Evolutionary conservation across 2,797 vertebrate species (phyloP).

Genomic region (Scyliorhinus canicula): DNA sequence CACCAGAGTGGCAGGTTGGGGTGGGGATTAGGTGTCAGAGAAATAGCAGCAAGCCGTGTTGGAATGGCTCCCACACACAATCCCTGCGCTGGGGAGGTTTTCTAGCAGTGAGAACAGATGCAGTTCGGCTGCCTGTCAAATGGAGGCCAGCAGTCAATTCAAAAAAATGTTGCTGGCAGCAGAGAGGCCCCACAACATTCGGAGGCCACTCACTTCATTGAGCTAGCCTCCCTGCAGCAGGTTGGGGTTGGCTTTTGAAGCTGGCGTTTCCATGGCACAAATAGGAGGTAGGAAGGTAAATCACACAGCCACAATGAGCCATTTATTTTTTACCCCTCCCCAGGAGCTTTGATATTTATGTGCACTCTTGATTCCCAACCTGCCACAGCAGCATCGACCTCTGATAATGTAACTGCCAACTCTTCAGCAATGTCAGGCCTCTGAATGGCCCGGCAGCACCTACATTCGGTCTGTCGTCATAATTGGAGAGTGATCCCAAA

Average conservation of each 20-base stretch:
- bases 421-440: neutral
- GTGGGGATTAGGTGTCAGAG: too few relatives aligned
- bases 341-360: neutral
- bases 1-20: too few relatives aligned
- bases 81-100: too few relatives aligned
- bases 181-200: too few relatives aligned
- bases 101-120: too few relatives aligned
- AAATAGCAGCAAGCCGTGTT: too few relatives aligned
- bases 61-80: too few relatives aligned
- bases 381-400: neutral
- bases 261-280: neutral
- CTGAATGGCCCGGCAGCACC: neutral
- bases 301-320: too few relatives aligned
- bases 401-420: too few relatives aligned
- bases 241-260: neutral
- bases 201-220: neutral
- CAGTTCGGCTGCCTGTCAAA: too few relatives aligned
- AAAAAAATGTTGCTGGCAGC: neutral
- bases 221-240: neutral
- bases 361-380: neutral
- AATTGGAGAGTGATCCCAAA: neutral
- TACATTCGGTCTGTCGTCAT: neutral
- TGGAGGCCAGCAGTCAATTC: neutral
- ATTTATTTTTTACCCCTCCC: too few relatives aligned
- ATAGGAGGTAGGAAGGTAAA: neutral